Conservation (phyloP, 1,140 invertebrate genomes). For the Nomia melanderi region DNA sequence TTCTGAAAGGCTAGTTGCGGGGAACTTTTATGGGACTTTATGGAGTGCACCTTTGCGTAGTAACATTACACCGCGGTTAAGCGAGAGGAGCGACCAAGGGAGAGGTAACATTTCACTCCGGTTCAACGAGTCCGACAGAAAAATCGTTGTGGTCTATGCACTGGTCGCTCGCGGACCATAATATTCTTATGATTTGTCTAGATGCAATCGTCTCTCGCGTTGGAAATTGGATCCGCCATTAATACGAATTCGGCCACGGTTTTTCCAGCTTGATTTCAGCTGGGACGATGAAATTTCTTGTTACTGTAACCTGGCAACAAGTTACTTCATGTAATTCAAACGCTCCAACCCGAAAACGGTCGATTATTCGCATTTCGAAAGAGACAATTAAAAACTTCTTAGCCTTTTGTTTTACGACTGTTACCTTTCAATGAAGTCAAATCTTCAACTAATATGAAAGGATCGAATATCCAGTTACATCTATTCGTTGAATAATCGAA, state of each 20-base stretch:
- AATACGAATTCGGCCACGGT: conserved; percentile 20
- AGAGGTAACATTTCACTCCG: conserved; percentile 65
- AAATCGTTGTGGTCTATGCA: conserved; percentile 63
- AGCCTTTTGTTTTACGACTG: too few species aligned
- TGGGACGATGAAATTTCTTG: background rate
- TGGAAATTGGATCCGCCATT: conserved; percentile 45
- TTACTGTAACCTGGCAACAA: background rate
- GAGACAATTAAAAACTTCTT: too few species aligned
- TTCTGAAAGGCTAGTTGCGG: conserved; percentile 31
- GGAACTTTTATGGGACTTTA: conserved; percentile 52
- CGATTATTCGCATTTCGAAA: too few species aligned
- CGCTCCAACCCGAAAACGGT: too few species aligned
- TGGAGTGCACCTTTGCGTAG: conserved; percentile 46
- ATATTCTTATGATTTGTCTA: conserved; percentile 55
- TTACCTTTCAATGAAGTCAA: too few species aligned
- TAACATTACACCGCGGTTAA: conserved; percentile 59
- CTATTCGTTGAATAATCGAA: too few species aligned
- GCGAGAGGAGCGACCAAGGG: conserved; percentile 44
- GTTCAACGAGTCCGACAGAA: conserved; percentile 58
- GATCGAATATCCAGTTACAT: too few species aligned
- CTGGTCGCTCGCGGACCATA: conserved; percentile 38
- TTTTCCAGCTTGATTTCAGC: conserved; percentile 27
- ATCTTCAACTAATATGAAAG: too few species aligned
- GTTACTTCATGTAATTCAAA: background rate
- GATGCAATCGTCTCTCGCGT: conserved; percentile 40